Evolutionary conservation across 2,888 invertebrate species (phyloP).

Genomic region (Lycophotia porphyrea): DNA sequence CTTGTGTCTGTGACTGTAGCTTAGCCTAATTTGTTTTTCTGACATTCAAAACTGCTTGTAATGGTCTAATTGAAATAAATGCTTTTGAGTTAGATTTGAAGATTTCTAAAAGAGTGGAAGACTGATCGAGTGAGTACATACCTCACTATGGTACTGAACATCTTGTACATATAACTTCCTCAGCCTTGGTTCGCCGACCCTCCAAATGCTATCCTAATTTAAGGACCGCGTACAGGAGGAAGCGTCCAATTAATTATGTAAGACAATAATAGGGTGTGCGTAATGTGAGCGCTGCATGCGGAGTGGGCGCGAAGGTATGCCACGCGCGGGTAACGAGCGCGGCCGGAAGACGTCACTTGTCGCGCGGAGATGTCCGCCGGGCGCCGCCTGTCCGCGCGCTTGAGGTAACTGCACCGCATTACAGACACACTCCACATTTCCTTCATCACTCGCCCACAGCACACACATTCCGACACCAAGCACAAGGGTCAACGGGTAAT

Average conservation of each 20-base stretch:
- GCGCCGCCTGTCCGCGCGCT: slow-evolving; percentile 55
- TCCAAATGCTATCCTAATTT: slow-evolving; percentile 28
- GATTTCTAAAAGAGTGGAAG: not conserved
- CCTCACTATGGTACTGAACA: not conserved
- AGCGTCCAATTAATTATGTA: slow-evolving; percentile 67
- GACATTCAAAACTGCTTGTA: too few relatives aligned
- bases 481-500: not conserved
- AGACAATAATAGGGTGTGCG: slow-evolving; percentile 64
- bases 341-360: slow-evolving; percentile 72
- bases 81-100: too few relatives aligned
- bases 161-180: slow-evolving; percentile 16
- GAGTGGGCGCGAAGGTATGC: slow-evolving; percentile 69
- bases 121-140: not conserved
- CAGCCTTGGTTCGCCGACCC: slow-evolving; percentile 29
- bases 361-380: slow-evolving; percentile 59
- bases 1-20: too few relatives aligned
- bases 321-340: slow-evolving; percentile 66
- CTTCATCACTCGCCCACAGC: slow-evolving; percentile 15
- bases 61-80: too few relatives aligned
- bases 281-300: slow-evolving; percentile 57
- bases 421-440: slow-evolving; percentile 31
- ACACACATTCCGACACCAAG: not conserved
- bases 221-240: slow-evolving; percentile 57
- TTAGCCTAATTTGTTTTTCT: too few relatives aligned
- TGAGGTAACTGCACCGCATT: slow-evolving; percentile 42